Conservation (phyloP, 2,888 invertebrate species). For the Rhyacophila evoluta region DNA sequence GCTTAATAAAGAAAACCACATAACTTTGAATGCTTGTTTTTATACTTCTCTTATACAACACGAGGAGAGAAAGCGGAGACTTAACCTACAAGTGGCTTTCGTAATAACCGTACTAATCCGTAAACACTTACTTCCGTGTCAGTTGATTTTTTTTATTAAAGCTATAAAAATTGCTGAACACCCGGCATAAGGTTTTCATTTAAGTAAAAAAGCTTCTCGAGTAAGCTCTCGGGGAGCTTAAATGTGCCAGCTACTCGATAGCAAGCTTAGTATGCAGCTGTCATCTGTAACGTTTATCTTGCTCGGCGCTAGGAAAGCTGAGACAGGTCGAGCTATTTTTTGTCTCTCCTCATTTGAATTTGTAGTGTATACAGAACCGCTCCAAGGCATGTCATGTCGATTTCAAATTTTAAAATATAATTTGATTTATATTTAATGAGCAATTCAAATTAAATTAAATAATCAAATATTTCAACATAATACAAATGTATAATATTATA, state of each 20-base stretch:
- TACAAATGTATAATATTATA: no score
- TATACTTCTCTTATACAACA: no score
- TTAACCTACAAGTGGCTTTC: neutral
- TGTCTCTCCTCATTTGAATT: conserved; percentile 15
- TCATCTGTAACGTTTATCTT: conserved; percentile 22
- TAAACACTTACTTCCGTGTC: conserved; percentile 20
- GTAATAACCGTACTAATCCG: neutral
- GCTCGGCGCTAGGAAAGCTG: conserved; percentile 13
- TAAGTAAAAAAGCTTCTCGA: neutral
- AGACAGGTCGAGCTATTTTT: neutral
- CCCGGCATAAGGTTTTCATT: conserved; percentile 23
- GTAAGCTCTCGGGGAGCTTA: neutral
- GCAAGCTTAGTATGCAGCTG: conserved; percentile 19
- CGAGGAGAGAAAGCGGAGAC: neutral
- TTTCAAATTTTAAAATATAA: no score
- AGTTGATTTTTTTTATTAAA: conserved; percentile 23
- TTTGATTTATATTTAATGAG: no score
- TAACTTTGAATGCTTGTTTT: no score
- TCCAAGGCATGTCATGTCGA: no score
- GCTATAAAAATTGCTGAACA: conserved; percentile 23
- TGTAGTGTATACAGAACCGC: conserved; percentile 13
- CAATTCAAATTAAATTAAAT: no score
- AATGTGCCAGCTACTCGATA: neutral
- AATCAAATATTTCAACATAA: no score
- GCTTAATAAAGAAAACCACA: no score